These are phyloP conservation scores for Plectrocnemia conspersa DNA, from an alignment of 1,140 invertebrate species.

Conservation along the genomic window DNA sequence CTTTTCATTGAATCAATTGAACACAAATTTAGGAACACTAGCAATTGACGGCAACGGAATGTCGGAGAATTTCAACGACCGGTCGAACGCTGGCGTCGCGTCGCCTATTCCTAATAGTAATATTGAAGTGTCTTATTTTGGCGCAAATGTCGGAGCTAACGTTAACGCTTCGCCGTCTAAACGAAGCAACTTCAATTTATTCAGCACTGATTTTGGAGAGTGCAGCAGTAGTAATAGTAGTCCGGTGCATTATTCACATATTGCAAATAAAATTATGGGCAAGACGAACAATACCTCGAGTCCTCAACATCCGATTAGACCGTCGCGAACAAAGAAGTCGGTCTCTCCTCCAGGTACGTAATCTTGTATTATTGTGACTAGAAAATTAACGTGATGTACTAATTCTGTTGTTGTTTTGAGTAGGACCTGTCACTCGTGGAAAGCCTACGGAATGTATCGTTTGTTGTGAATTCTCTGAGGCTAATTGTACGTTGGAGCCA, in stretches of 20 bases:
- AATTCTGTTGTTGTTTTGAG: background rate
- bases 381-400: background rate
- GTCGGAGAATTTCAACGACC: background rate
- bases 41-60: background rate
- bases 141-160: constrained; percentile 25
- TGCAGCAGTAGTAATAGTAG: constrained; percentile 34
- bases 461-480: constrained; percentile 63
- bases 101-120: constrained; percentile 29
- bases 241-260: constrained; percentile 24
- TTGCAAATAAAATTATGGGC: constrained; percentile 11
- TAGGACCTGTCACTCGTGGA: constrained; percentile 20
- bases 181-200: constrained; percentile 33
- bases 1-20: too few species aligned
- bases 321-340: constrained; percentile 29
- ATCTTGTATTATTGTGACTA: background rate
- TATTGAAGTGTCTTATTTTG: constrained; percentile 25
- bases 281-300: constrained; percentile 30
- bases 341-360: constrained; percentile 16
- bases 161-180: constrained; percentile 34
- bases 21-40: too few species aligned
- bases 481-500: constrained; percentile 64
- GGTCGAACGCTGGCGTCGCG: background rate
- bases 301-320: constrained; percentile 28
- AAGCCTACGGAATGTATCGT: constrained; percentile 64
- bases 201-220: constrained; percentile 32